A percentile compares a stretch with the other conserved stretches of the same genome.
Evolutionary conservation across 2,113 vertebrate genomes (phyloP).

Genomic region (Trematomus loennbergii): DNA sequence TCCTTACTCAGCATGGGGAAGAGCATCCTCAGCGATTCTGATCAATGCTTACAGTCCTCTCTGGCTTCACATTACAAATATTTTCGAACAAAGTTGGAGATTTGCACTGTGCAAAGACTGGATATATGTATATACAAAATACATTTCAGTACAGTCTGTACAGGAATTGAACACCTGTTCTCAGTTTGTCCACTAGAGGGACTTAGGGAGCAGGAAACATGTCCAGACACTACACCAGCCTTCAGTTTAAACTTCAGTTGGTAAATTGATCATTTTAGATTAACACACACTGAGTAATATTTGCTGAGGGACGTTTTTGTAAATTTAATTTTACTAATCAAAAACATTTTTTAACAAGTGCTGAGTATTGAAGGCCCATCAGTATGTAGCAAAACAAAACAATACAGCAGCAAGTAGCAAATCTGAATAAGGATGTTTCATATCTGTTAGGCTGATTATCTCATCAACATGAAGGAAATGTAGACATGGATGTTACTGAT

Average conservation of each 20-base stretch:
- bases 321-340: conserved; percentile 38
- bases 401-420: conserved; percentile 3
- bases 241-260: conserved; percentile 35
- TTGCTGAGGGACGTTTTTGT: conserved; percentile 38
- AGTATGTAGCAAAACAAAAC: conserved; percentile 10
- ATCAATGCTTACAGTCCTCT: conserved; percentile 49
- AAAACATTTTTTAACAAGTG: conserved; percentile 23
- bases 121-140: not conserved
- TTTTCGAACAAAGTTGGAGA: conserved; percentile 16
- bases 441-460: conserved; percentile 4
- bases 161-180: not conserved
- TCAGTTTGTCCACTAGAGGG: conserved; percentile 80
- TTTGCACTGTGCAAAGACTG: conserved; percentile 13
- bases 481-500: conserved; percentile 16
- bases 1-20: conserved; percentile 79
- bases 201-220: conserved; percentile 66
- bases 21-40: conserved; percentile 58
- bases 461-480: conserved; percentile 7
- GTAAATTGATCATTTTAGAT: conserved; percentile 21
- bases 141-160: not conserved
- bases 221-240: conserved; percentile 4
- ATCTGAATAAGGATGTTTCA: conserved; percentile 5
- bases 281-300: conserved; percentile 37
- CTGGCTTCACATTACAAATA: conserved; percentile 11
- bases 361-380: conserved; percentile 3